Evolutionary conservation across 2,888 invertebrate genomes (phyloP).

Genomic region (Latrodectus hesperus): DNA sequence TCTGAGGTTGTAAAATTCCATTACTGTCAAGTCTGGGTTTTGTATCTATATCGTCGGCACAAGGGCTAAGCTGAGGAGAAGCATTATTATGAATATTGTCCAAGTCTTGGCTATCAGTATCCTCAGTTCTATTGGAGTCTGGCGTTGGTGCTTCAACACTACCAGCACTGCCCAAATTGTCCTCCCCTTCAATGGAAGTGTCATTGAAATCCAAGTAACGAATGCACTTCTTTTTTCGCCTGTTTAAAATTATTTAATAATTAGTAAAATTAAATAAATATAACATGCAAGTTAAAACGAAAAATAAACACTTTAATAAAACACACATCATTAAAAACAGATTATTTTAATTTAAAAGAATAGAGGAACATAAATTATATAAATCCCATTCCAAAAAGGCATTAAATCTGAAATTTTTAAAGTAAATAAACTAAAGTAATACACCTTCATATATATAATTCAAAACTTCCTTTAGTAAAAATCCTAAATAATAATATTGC

Average conservation of each 20-base stretch:
- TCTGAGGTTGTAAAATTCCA: slow-evolving; percentile 27
- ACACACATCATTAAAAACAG: no score
- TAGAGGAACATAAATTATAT: not conserved
- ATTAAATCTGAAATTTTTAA: no score
- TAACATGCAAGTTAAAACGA: not conserved
- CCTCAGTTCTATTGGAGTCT: slow-evolving; percentile 80
- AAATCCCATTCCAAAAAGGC: not conserved
- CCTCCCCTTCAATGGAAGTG: slow-evolving; percentile 77
- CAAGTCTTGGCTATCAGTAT: slow-evolving; percentile 72
- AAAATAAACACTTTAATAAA: not conserved
- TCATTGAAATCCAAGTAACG: slow-evolving; percentile 88
- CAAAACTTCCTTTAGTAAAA: no score
- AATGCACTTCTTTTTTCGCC: slow-evolving; percentile 98
- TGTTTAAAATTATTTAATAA: slow-evolving; percentile 76
- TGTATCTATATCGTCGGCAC: slow-evolving; percentile 53
- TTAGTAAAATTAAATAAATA: not conserved
- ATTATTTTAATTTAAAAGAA: not conserved
- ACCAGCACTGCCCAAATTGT: slow-evolving; percentile 84
- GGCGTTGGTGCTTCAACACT: slow-evolving; percentile 79
- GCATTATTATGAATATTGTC: slow-evolving; percentile 76
- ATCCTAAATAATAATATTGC: no score
- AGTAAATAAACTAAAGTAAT: no score
- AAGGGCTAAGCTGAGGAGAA: slow-evolving; percentile 72
- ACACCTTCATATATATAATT: no score
- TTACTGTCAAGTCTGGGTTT: slow-evolving; percentile 60